Evolutionary conservation across 30 jellyfish, hydroid and myxozoan genomes (phyloP), one percentile per base, ranked within the genome.

Genomic region (Turritopsis dohrnii): DNA sequence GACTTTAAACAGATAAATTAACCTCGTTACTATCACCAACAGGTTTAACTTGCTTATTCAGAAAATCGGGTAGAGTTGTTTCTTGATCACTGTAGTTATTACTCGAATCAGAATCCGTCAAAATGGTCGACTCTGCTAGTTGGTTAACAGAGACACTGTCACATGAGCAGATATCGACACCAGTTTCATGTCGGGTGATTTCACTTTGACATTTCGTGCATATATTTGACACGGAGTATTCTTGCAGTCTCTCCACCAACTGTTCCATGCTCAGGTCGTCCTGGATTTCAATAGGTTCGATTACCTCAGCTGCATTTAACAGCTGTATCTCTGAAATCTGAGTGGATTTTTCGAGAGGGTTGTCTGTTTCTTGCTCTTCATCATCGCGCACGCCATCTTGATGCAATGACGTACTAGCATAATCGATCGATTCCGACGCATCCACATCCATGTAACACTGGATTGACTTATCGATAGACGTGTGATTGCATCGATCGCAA

Each of bases 51-150:
- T 76, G 87, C 31, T 80, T 80, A 25, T 25, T 21, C 84, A 28
- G 18, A 29, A 65, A 28, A 22, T 25, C 66, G 21, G 65, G 75
- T 28, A 18, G 53, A 30, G 75, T 69, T 0, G 87, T 53, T 65
- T 80, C 87, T 66, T 80, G 87, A 26, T 80, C 87, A 28, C 87
- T 80, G 71, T 80, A 80, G 54, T 80, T 80, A n/a, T 80, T 80
- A 54, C 87, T 80, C 9, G 28, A 23, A 65, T 80, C 87, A 1
- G 87, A 80, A 53, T 80, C 87, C 5, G 87, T 80, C 16, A 80
- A 76, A 53, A 80, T 54, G 20, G 87, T 80, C 0, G 87, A 80
- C 79, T 80, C 87, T 52, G 87, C 81, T 19, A 80, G 75, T 26
- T 80, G 87, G 71, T 80, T 80, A 52, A 80, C 66, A 23, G 87